Conservation (phyloP, 1,140 invertebrate genomes). For the Saccostrea glomerata region DNA sequence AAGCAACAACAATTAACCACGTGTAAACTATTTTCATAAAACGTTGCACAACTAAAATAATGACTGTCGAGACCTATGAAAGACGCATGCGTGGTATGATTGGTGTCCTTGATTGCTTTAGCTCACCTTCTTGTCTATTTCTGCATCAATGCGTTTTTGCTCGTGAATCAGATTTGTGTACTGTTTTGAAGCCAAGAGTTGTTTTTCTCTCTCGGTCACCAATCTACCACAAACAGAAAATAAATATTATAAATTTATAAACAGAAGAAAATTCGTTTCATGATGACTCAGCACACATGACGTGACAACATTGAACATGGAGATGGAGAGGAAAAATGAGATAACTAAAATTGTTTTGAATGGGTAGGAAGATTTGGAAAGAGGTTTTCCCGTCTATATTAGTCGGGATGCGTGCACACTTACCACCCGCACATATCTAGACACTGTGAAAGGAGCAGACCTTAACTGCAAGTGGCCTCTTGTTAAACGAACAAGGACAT, state of each 20-base stretch:
- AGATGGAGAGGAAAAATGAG: background rate
- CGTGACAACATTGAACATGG: background rate
- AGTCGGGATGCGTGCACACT: slow-evolving; percentile 16
- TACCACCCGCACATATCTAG: slow-evolving; percentile 72
- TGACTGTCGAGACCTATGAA: background rate
- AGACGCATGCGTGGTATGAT: background rate
- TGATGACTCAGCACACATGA: background rate
- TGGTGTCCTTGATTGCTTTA: background rate
- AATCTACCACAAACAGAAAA: slow-evolving; percentile 65
- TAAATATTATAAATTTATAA: background rate
- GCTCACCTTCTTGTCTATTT: slow-evolving; percentile 74
- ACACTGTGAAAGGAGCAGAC: slow-evolving; percentile 71
- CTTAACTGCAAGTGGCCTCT: slow-evolving; percentile 68
- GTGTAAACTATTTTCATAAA: background rate
- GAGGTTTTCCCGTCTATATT: background rate
- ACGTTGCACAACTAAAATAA: background rate
- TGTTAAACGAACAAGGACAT: slow-evolving; percentile 4
- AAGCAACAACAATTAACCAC: background rate
- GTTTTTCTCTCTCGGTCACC: slow-evolving; percentile 72
- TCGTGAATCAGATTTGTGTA: slow-evolving; percentile 72
- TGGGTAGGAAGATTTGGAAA: background rate
- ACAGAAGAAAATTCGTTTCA: too few relatives aligned
- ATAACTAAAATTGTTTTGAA: background rate
- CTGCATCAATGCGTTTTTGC: slow-evolving; percentile 70
- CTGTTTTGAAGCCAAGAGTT: slow-evolving; percentile 66